Percentiles rank a stretch among this genome's conserved stretches.
phyloP scores from a whole-genome alignment of 2,113 vertebrate species.

The Cheirogaleus medius region DNA sequence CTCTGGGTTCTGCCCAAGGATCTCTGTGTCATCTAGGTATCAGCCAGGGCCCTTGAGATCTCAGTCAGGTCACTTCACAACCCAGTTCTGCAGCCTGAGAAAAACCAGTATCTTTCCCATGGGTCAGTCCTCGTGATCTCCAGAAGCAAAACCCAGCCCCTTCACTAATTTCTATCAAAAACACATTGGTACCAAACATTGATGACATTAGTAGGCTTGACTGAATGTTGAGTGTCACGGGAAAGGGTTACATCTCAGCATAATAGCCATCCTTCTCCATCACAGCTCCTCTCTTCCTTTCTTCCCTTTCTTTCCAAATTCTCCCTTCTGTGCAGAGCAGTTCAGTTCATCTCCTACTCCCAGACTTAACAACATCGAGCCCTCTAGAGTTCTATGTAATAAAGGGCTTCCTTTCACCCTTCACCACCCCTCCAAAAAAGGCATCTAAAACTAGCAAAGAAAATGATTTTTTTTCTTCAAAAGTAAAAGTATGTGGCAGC shows the following conservation, averaged over 20 bases:
- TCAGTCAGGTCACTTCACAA: background rate
- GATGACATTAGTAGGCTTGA: background rate
- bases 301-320: background rate
- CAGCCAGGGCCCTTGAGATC: background rate
- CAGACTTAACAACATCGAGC: background rate
- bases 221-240: background rate
- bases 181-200: background rate
- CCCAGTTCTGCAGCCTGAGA: background rate
- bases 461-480: conserved; percentile 21
- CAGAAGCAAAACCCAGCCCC: conserved; percentile 5
- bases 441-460: conserved; percentile 13
- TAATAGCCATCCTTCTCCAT: background rate
- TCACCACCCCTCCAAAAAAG: background rate
- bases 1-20: background rate
- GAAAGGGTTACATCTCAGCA: background rate
- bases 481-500: background rate
- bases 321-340: background rate
- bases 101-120: background rate
- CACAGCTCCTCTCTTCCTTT: background rate
- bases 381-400: background rate
- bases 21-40: background rate
- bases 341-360: background rate
- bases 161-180: background rate
- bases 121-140: background rate
- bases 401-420: background rate